These are phyloP conservation scores for Muscicapa comitata DNA, from an alignment of 2,797 vertebrate genomes.

Conservation along the genomic window DNA sequence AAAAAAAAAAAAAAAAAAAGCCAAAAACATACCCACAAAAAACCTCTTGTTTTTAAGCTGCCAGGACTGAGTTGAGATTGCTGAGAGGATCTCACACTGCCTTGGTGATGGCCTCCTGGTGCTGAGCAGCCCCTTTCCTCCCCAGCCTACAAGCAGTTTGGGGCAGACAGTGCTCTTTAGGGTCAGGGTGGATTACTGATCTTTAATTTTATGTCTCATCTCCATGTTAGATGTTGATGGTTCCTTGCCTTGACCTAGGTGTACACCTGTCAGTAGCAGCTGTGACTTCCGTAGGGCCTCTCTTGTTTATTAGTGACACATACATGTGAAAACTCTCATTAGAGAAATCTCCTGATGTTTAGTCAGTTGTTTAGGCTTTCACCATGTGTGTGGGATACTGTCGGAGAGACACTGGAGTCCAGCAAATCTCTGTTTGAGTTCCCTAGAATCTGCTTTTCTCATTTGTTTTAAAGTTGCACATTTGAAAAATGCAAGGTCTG, in stretches of 20 bases:
- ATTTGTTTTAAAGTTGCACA: conserved; percentile 25
- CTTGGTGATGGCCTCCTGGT: neutral
- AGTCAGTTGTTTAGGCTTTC: conserved; percentile 53
- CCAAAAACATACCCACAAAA: neutral
- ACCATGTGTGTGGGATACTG: conserved; percentile 29
- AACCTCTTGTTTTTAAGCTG: neutral
- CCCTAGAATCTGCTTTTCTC: conserved; percentile 40
- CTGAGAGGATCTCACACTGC: neutral
- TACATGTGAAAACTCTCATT: conserved; percentile 22
- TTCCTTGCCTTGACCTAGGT: neutral
- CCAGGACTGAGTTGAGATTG: neutral
- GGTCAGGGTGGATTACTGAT: neutral
- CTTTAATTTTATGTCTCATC: neutral
- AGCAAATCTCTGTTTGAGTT: neutral
- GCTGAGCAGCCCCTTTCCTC: neutral
- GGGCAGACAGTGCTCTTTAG: neutral
- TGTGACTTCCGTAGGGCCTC: conserved; percentile 6
- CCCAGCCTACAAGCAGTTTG: neutral
- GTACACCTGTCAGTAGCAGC: conserved; percentile 57
- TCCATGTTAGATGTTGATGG: neutral
- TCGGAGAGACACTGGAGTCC: neutral
- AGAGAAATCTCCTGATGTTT: conserved; percentile 33
- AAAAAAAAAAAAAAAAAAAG: neutral
- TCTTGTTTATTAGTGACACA: conserved; percentile 23
- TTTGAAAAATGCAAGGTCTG: conserved; percentile 19